Percentiles rank a stretch among this genome's conserved stretches.
phyloP scores from a whole-genome alignment of 1,140 invertebrate species.

The Melipona quadrifasciata region DNA sequence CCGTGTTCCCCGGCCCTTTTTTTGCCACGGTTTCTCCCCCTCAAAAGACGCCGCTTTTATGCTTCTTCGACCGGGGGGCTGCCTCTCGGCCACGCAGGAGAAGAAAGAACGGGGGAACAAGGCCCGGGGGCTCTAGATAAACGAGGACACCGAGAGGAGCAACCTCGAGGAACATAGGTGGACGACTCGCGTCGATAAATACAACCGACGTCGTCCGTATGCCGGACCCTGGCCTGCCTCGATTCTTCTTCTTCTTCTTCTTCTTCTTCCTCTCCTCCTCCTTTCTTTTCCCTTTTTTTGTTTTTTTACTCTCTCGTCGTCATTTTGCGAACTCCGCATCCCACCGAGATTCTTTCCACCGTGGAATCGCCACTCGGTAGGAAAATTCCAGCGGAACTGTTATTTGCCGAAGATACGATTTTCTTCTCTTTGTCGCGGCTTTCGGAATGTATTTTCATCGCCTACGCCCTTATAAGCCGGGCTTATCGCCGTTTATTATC shows the following conservation, averaged over 20 bases:
- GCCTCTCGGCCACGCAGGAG: not conserved
- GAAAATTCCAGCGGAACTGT: conserved; percentile 72
- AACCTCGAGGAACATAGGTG: conserved; percentile 44
- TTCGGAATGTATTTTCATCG: conserved; percentile 30
- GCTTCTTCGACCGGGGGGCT: not conserved
- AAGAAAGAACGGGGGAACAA: not conserved
- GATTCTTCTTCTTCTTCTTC: conserved; percentile 58
- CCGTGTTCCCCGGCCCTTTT: conserved; percentile 68
- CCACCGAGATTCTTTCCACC: not conserved
- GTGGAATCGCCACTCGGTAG: conserved; percentile 8
- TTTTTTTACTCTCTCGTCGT: not conserved
- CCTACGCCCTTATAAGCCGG: not conserved
- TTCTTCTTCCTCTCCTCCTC: conserved; percentile 13
- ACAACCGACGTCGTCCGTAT: conserved; percentile 70
- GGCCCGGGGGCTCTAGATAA: not conserved
- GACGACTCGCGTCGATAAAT: conserved; percentile 72
- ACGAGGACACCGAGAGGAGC: not conserved
- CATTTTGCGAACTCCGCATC: conserved; percentile 54
- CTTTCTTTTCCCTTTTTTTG: conserved; percentile 39
- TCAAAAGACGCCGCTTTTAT: conserved; percentile 76
- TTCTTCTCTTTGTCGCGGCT: conserved; percentile 37
- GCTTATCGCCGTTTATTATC: conserved; percentile 37
- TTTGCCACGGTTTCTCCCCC: conserved; percentile 68
- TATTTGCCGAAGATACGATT: conserved; percentile 37
- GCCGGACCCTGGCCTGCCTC: conserved; percentile 48